Percentiles rank a stretch among this genome's conserved stretches.
Evolutionary conservation across 2,888 invertebrate species (phyloP).

Genomic region (Lasioglossum zephyrum): DNA sequence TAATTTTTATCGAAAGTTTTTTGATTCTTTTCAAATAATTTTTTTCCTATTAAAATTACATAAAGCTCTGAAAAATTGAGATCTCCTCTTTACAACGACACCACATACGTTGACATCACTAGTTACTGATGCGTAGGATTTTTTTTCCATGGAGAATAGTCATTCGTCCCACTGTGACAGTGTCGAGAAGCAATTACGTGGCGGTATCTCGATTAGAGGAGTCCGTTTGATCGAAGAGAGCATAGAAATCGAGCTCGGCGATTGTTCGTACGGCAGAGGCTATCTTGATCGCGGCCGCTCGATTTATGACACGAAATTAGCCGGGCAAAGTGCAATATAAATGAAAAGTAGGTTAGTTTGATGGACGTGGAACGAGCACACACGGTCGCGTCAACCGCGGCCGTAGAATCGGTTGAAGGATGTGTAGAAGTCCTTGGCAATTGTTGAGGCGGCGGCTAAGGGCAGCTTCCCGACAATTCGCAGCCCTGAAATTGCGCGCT

Average conservation of each 20-base stretch:
- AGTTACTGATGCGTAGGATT: too few species aligned
- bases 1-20: too few species aligned
- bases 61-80: too few species aligned
- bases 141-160: too few species aligned
- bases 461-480: constrained; percentile 41
- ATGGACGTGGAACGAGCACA: neutral
- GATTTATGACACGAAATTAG: constrained; percentile 3
- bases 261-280: neutral
- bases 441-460: constrained; percentile 6
- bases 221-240: neutral
- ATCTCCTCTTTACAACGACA: too few species aligned
- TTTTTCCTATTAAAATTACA: too few species aligned
- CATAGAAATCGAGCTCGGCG: neutral
- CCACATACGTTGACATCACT: too few species aligned
- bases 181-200: neutral
- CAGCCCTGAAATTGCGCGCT: constrained; percentile 24
- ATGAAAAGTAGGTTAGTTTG: constrained; percentile 5
- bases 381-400: neutral
- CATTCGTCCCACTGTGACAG: too few species aligned
- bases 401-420: constrained; percentile 1
- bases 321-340: constrained; percentile 1
- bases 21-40: too few species aligned
- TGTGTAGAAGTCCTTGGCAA: constrained; percentile 24
- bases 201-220: neutral
- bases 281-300: neutral